A percentile compares a stretch with the other conserved stretches of the same genome.
Conservation (phyloP, 1,140 invertebrate species). For the Pissodes strobi region DNA sequence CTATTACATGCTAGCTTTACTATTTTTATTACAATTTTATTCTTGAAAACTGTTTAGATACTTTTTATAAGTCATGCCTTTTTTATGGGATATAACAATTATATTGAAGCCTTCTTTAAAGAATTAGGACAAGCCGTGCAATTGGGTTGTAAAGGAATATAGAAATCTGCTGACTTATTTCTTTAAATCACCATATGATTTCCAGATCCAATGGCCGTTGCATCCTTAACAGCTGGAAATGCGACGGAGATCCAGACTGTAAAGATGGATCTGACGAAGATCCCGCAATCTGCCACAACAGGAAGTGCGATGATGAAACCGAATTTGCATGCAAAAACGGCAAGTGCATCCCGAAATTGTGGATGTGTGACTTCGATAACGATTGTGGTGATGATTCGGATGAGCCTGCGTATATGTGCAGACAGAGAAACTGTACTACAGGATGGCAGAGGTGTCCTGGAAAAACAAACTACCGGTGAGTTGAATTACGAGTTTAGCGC, state of each 20-base stretch:
- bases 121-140: too few species aligned
- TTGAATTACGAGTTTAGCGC: too few species aligned
- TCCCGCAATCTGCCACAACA: slow-evolving; percentile 81
- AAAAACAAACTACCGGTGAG: slow-evolving; percentile 73
- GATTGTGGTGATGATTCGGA: slow-evolving; percentile 94
- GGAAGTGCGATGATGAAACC: slow-evolving; percentile 78
- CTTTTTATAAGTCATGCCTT: not conserved
- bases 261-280: slow-evolving; percentile 94
- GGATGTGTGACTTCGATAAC: slow-evolving; percentile 95
- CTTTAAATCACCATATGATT: not conserved
- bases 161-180: not conserved
- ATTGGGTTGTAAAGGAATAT: too few species aligned
- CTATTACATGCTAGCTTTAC: not conserved
- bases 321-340: slow-evolving; percentile 90
- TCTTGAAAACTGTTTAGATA: not conserved
- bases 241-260: slow-evolving; percentile 93
- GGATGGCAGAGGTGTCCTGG: slow-evolving; percentile 92
- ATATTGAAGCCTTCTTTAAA: too few species aligned
- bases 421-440: slow-evolving; percentile 86
- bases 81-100: too few species aligned
- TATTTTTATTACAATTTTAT: too few species aligned
- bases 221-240: slow-evolving; percentile 93
- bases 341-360: slow-evolving; percentile 92
- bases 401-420: slow-evolving; percentile 89
- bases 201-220: slow-evolving; percentile 64